A percentile compares a stretch with the other conserved stretches of the same genome.
These are phyloP conservation scores for Ischnura elegans DNA, from an alignment of 2,888 invertebrate genomes.

Conservation along the genomic window DNA sequence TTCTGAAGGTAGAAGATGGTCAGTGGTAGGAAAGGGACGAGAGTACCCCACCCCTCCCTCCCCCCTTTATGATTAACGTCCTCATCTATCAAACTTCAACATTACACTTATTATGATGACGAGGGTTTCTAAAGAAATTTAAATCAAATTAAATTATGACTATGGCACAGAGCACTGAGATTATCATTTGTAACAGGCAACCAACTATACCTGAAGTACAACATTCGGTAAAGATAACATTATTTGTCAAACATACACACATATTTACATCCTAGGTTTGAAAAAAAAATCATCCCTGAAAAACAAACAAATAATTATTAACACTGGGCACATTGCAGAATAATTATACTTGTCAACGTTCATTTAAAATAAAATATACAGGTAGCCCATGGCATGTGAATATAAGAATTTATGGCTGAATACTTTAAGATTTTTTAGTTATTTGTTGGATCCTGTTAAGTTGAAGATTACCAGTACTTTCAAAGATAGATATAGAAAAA, in stretches of 20 bases:
- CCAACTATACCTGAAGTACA: background rate
- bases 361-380: no score
- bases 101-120: background rate
- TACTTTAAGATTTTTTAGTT: no score
- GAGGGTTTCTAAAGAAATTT: no score
- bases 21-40: conserved; percentile 61
- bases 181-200: background rate
- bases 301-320: no score
- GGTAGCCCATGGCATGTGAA: no score
- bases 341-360: no score
- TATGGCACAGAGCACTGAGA: background rate
- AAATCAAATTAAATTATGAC: background rate
- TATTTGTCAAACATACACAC: background rate
- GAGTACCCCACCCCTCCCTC: background rate
- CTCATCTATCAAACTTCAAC: background rate
- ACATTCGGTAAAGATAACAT: background rate
- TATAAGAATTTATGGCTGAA: no score
- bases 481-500: no score
- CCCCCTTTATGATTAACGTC: background rate
- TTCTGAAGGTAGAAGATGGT: conserved; percentile 48
- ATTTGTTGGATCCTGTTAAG: no score
- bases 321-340: no score
- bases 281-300: background rate
- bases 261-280: background rate
- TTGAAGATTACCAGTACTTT: no score